phyloP scores from a whole-genome alignment of 2,797 vertebrate species.

The Syngnathus acus region DNA sequence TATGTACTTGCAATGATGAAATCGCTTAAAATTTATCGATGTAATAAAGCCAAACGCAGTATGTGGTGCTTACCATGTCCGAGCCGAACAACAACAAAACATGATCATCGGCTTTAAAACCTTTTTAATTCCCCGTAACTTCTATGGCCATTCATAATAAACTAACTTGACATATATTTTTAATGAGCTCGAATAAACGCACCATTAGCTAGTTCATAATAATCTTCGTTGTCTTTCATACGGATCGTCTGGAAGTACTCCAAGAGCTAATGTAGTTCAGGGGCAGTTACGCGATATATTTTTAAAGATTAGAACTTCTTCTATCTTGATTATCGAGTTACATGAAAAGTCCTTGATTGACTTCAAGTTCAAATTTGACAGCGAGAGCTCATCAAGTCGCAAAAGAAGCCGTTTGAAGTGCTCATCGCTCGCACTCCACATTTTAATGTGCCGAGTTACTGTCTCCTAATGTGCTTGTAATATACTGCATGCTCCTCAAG shows the following conservation, averaged over 20 bases:
- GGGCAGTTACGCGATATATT: background rate
- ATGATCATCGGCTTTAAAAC: background rate
- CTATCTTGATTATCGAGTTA: constrained; percentile 5
- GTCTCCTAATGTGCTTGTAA: constrained; percentile 66
- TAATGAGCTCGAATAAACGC: background rate
- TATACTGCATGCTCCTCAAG: constrained; percentile 60
- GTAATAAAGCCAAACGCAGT: constrained; percentile 1
- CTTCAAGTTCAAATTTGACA: constrained; percentile 42
- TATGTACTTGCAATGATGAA: background rate
- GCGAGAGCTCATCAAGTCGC: constrained; percentile 51
- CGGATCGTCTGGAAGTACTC: background rate
- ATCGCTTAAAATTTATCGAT: background rate
- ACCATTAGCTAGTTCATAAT: background rate
- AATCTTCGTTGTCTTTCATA: background rate
- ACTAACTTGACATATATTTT: background rate
- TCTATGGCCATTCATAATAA: background rate
- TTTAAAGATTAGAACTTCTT: background rate
- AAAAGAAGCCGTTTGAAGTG: constrained; percentile 51
- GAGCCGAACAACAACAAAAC: background rate
- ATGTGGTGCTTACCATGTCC: background rate
- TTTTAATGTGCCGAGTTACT: constrained; percentile 54
- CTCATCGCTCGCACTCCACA: constrained; percentile 27
- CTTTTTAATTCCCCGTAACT: background rate
- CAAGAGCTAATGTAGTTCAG: background rate
- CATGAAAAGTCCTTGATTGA: background rate